phyloP scores from a whole-genome alignment of 2,113 vertebrate species.

The Lagopus muta region DNA sequence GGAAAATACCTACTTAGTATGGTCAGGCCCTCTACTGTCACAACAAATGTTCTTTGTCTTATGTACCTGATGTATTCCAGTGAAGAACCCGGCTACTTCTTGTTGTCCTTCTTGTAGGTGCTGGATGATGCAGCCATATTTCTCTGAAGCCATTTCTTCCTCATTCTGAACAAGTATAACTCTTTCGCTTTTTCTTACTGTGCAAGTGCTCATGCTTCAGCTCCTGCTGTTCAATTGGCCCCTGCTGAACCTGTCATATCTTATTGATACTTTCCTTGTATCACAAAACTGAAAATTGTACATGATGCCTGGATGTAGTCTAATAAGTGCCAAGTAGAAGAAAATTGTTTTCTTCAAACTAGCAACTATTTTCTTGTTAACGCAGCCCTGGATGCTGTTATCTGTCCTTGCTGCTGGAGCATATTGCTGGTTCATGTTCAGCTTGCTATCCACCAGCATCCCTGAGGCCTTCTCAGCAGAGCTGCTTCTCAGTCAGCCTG shows the following conservation, averaged over 20 bases:
- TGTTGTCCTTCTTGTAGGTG: not conserved
- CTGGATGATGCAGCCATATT: not conserved
- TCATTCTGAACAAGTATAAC: not conserved
- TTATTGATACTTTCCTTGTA: not conserved
- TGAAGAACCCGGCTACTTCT: not conserved
- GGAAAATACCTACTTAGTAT: not conserved
- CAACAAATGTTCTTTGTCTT: not conserved
- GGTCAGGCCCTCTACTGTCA: not conserved
- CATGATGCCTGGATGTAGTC: not conserved
- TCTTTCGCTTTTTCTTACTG: not conserved
- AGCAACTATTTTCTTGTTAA: not conserved
- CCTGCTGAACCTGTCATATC: not conserved
- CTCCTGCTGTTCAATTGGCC: not conserved
- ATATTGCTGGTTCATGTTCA: not conserved
- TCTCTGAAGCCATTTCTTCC: not conserved
- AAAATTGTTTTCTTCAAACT: not conserved
- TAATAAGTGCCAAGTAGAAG: not conserved
- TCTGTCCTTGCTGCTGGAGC: not conserved
- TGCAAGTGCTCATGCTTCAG: not conserved
- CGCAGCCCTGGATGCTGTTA: not conserved
- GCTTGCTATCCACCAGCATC: not conserved
- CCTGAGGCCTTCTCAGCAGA: not conserved
- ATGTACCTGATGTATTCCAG: fast-evolving
- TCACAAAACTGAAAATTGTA: not conserved
- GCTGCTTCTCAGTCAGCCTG: not conserved